Base-by-base conservation (phyloP, 2,797 vertebrate genomes). In the Danionella dracula region DNA sequence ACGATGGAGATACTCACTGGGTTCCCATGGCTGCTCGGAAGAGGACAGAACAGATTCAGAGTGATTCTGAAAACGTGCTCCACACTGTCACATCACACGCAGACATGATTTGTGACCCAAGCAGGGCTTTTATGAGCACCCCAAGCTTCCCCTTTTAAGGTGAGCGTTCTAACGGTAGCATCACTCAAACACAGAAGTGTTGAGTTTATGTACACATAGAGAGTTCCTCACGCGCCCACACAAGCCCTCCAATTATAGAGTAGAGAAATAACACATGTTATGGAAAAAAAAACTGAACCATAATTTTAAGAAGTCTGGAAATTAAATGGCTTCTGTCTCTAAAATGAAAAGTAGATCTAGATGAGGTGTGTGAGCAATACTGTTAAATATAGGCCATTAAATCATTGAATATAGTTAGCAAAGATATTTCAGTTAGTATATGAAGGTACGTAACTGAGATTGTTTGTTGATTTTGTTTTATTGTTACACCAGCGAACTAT, bases 1-100 rank as follows among this genome's bases (percentile, higher is more conserved):
- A 82, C 66, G 75, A 79, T 78, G 13, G 21, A 82, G 77, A 81
- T 91, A 91, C 90, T 90, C 90, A 91, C 90, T 91, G 90, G 78
- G 89, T 90, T 86, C 90, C 90, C 90, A 91, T 91, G 85, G 87
- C 88, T 91, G 88, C 87, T 83, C 90, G 75, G 81, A 81, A 70
- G 79, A 66, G 53, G 53, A 87, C 83, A 84, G 80, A 87, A 85
- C 78, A 90, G 79, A 88, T 78, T 87, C 71, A 83, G 35, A 54
- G 60, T 73, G 74, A 76, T 65, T 75, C 59, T 72, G 54, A 66
- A 64, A 66, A 46, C 11, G 42, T 42, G 38, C n/a, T n/a, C n/a
- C n/a, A n/a, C n/a, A n/a, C n/a, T n/a, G 50, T 37, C 62, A 55
- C 50, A 45, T 55, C 32, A 29, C 23, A 16, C 61, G 19, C 31